Evolutionary conservation across 2,888 invertebrate species (phyloP), one percentile per base, ranked within the genome.

Genomic region (Polydrusus cervinus): DNA sequence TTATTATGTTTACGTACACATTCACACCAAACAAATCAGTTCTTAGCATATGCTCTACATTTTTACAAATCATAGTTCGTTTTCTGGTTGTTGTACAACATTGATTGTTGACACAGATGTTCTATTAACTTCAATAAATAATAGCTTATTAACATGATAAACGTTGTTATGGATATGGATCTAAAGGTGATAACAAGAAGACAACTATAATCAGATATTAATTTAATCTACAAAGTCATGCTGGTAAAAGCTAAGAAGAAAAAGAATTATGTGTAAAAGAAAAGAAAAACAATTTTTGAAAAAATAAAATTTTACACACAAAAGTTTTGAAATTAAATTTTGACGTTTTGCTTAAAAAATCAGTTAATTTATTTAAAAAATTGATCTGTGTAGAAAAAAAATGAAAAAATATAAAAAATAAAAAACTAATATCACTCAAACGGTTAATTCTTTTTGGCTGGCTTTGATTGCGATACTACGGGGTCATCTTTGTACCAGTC

Each of bases 401-500:
- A 18, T 0, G 18, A 49, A 55, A 25, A 25, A 67, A 55, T 45
- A 68, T 16, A 57, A n/a, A 55, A 34, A 40, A 9, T 38, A 68
- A 55, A 65, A 13, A 43, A 45, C 71, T 71, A 71, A 71, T 71
- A 71, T 71, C 71, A 71, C 71, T 71, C n/a, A 53, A 43, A 45
- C 16, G n/a, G 11, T 72, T 78, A 79, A 49, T 71, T 57, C 49
- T 81, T 83, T 79, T 85, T 84, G 43, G 80, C 75, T 40, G 83
- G 81, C 84, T 89, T 89, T 80, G 89, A 87, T 81, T 89, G 87
- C 68, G 88, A 86, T 51, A 87, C 89, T 75, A 90, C 89, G 57
- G 92, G 92, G 71, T 94, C 94, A 79, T 95, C 95, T 88, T 95
- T 95, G 91, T 95, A 96, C 95, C 95, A 96, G 85, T 96, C 94